Base-by-base conservation (phyloP, 2,113 vertebrate species). In the Hippocampus abdominalis region DNA sequence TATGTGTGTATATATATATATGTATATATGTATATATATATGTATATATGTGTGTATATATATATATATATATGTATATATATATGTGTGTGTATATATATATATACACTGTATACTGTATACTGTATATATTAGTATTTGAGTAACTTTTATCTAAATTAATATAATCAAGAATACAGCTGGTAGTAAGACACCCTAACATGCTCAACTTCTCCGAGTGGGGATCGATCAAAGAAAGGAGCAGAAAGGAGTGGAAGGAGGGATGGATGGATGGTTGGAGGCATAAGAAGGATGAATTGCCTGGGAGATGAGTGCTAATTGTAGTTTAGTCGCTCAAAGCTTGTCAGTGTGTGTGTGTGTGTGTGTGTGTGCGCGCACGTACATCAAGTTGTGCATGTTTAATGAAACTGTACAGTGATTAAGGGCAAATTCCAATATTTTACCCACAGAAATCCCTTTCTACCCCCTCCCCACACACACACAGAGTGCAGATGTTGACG, bases 291-390 rank as follows among this genome's bases (percentile, higher is more conserved):
- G 29, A 44, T 69, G 56, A 67, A 64, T 46, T 61, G 65, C 36
- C 66, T 65, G 71, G 69, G 69, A 83, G 77, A 81, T 74, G 29
- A 83, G 73, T 73, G 73, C 76, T 84, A 82, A 87, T 84, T 75
- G 82, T 77, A 64, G 73, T 81, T 85, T 83, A 81, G 79, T 87
- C 81, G 79, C 76, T 80, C 73, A 77, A 78, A 68, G 84, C 83
- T n/a, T 73, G 71, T 48, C 54, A 18, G 73, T 62, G 76, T 27
- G 73, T 27, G 68, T 51, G 64, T 54, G 48, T 32, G 72, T 18
- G 32, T 29, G 29, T 23, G 60, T 20, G 25, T 46, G 21, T 8
- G 25, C 7, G 15, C 18, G 10, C 5, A 20, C 53, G n/a, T 8
- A 56, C 4, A 40, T 53, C 29, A 18, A 20, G 78, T 72, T 73